Percentiles rank a stretch among this genome's conserved stretches.
phyloP scores from a whole-genome alignment of 1,140 invertebrate genomes.

The Paraescarpia echinospica region DNA sequence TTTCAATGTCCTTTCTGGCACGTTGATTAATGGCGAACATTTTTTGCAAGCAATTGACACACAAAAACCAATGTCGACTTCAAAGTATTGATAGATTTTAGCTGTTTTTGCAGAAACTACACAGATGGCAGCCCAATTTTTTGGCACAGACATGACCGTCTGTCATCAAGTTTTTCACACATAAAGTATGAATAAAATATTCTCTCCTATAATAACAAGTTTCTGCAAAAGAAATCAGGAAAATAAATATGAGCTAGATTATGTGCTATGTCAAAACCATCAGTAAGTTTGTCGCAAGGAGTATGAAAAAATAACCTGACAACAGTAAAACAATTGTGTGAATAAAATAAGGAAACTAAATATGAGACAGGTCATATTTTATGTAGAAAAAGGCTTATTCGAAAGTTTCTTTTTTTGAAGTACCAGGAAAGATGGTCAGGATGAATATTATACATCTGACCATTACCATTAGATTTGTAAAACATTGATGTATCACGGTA shows the following conservation, averaged over 20 bases:
- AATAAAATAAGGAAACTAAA: too few relatives aligned
- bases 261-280: too few relatives aligned
- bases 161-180: too few relatives aligned
- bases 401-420: background rate
- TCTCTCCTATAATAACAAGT: constrained; percentile 16
- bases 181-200: background rate
- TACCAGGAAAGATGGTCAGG: background rate
- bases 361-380: background rate
- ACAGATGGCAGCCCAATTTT: background rate
- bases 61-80: background rate
- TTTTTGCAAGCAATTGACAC: background rate
- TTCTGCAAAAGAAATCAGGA: background rate
- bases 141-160: background rate
- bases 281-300: too few relatives aligned
- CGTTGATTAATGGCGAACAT: background rate
- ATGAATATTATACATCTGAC: background rate
- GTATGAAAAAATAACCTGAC: too few relatives aligned
- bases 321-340: too few relatives aligned
- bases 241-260: too few relatives aligned
- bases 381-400: background rate
- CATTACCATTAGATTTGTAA: background rate
- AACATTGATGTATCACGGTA: too few relatives aligned
- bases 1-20: background rate
- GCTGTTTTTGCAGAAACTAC: background rate
- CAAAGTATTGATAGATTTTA: background rate